A percentile compares a stretch with the other conserved stretches of the same genome.
Evolutionary conservation across 2,797 vertebrate species (phyloP).

Genomic region (Falco naumanni): DNA sequence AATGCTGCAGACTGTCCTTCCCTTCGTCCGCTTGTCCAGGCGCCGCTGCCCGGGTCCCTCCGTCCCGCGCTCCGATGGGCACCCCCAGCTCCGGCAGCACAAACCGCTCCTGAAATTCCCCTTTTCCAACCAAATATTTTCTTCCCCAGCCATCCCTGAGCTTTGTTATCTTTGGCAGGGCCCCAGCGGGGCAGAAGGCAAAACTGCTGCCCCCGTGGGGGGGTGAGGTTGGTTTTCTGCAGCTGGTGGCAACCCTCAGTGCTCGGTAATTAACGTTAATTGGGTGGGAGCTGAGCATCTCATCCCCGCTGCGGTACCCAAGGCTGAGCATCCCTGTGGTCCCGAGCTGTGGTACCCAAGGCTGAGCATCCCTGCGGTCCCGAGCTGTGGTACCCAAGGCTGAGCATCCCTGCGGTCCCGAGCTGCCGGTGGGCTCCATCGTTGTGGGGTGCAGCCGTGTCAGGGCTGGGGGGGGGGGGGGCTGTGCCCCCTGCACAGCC

Average conservation of each 20-base stretch:
- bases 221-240: not conserved
- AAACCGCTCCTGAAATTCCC: not conserved
- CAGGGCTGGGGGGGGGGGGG: not conserved
- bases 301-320: fast-evolving
- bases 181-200: not conserved
- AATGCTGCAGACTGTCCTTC: slow-evolving; percentile 64
- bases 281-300: not conserved
- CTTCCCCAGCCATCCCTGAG: not conserved
- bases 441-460: not conserved
- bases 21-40: not conserved
- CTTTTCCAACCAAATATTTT: not conserved
- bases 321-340: not conserved
- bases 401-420: not conserved
- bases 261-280: not conserved
- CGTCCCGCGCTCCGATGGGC: fast-evolving
- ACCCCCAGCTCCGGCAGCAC: not conserved
- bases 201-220: fast-evolving
- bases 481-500: slow-evolving; percentile 63
- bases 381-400: too few relatives aligned
- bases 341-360: too few relatives aligned
- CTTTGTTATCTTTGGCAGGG: not conserved
- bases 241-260: not conserved
- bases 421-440: not conserved
- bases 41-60: not conserved
- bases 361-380: not conserved